Evolutionary conservation across 2,797 vertebrate species (phyloP).

Genomic region (Periophthalmus magnuspinnatus): DNA sequence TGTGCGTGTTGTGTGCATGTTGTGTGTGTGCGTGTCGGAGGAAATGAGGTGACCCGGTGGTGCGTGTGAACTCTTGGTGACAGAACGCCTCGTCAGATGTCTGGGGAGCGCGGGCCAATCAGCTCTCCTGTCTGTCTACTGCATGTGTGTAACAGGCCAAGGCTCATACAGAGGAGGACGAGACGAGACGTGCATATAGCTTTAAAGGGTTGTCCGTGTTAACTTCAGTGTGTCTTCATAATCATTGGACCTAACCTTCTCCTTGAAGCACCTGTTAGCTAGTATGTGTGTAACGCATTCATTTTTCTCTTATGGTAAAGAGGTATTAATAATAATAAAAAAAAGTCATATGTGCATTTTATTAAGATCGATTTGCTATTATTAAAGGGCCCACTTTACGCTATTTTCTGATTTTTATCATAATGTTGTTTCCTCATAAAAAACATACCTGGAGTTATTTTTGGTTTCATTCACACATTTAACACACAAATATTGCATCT

Average conservation of each 20-base stretch:
- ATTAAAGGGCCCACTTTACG: no score
- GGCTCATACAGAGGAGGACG: constrained; percentile 13
- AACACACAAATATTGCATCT: no score
- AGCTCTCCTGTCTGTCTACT: constrained; percentile 43
- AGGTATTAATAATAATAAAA: no score
- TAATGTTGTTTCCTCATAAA: no score
- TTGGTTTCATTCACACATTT: no score
- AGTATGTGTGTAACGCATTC: background rate
- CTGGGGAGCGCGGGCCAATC: constrained; percentile 51
- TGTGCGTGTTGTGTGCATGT: constrained; percentile 12
- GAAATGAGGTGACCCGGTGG: constrained; percentile 57
- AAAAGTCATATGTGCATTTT: no score
- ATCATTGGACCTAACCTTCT: background rate
- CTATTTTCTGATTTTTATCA: no score
- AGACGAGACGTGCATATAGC: constrained; percentile 7
- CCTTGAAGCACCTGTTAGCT: background rate
- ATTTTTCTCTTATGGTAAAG: no score
- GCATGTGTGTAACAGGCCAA: constrained; percentile 10
- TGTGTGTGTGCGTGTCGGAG: constrained; percentile 18
- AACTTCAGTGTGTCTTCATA: background rate
- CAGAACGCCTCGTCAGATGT: constrained; percentile 64
- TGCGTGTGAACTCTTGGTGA: constrained; percentile 42
- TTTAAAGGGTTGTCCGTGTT: background rate
- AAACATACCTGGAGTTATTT: no score
- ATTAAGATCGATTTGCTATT: no score